Base-by-base conservation (phyloP, 2,797 vertebrate species). In the Leptatherina wallacei region DNA sequence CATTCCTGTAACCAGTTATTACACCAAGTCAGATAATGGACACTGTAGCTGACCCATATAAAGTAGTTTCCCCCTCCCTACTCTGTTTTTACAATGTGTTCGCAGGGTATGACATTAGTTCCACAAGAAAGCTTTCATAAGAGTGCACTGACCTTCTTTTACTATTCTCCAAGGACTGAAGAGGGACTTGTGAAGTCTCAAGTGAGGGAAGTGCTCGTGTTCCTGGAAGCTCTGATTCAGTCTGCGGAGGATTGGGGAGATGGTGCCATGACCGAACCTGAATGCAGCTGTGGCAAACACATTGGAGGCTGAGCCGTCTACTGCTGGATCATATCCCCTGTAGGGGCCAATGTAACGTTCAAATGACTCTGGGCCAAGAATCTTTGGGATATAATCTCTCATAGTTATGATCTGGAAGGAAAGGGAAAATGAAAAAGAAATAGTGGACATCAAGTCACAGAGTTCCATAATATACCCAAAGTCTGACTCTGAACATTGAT, bases 231-330 rank as follows among this genome's bases (percentile, higher is more conserved):
- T 91, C 9, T 91, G 74, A 18, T 98, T 95, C 33, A 99, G 80
- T 70, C 97, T 90, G 52, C 77, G 80, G 70, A 97, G 78, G 61
- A 91, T 49, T 0, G 96, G 92, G 1, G 95, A 88, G 56, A 99
- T 92, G 1, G 95, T 95, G 55, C 94, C 94, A 0, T 99, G 98
- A 71, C 96, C 98, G 2, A 99, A 99, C 71, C 98, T 96, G 92
- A 99, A 99, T 3, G 97, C 98, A 0, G 98, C 98, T 0, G 97
- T 99, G 73, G 97, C 89, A 81, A 99, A 99, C 69, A 99, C 82
- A 0, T 99, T 99, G 71, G 98, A 95, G 57, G 95, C 91, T 0
- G 96, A 96, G 13, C 97, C 96, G 84, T 99, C 93, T 49, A 91
- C 12, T 0, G 88, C 77, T 27, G 94, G 85, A 85, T 97, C 77